These are phyloP conservation scores for Siniperca knerii DNA, from an alignment of 2,113 vertebrate genomes.

Conservation along the genomic window DNA sequence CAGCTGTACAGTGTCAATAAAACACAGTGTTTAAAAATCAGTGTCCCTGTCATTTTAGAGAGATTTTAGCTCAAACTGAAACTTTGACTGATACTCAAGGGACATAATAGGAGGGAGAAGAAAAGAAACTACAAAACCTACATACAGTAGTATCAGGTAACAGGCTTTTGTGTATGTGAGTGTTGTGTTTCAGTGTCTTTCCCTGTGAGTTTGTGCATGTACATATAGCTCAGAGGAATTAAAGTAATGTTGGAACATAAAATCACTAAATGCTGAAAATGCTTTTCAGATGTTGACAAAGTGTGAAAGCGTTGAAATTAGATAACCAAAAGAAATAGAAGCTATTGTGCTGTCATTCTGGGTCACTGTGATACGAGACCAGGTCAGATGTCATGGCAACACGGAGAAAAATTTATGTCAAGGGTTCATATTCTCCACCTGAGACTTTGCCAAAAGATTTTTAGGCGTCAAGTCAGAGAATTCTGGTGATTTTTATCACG, in stretches of 20 bases:
- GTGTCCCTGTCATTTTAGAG: constrained; percentile 9
- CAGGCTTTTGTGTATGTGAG: constrained; percentile 17
- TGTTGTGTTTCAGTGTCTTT: constrained; percentile 21
- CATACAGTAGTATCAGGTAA: constrained; percentile 52
- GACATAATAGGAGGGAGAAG: constrained; percentile 43
- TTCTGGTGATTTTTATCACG: neutral
- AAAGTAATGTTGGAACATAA: neutral
- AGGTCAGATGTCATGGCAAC: neutral
- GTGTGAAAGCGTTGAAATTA: neutral
- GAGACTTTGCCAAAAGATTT: neutral
- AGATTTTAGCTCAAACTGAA: constrained; percentile 34
- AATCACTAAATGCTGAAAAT: neutral
- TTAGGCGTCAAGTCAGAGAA: neutral
- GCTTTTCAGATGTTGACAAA: neutral
- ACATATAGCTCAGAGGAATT: neutral
- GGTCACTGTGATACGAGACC: constrained; percentile 22
- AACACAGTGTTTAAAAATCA: constrained; percentile 21
- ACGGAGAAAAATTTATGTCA: constrained; percentile 7
- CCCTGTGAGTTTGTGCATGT: neutral
- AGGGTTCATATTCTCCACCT: neutral
- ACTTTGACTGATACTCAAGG: constrained; percentile 52
- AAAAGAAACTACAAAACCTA: constrained; percentile 38
- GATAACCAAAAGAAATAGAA: neutral
- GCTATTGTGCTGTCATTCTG: constrained; percentile 6
- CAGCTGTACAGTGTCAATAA: constrained; percentile 40